Percentiles rank a stretch among this genome's conserved stretches.
Evolutionary conservation across 2,113 vertebrate species (phyloP).

Genomic region (Hippolais icterina): DNA sequence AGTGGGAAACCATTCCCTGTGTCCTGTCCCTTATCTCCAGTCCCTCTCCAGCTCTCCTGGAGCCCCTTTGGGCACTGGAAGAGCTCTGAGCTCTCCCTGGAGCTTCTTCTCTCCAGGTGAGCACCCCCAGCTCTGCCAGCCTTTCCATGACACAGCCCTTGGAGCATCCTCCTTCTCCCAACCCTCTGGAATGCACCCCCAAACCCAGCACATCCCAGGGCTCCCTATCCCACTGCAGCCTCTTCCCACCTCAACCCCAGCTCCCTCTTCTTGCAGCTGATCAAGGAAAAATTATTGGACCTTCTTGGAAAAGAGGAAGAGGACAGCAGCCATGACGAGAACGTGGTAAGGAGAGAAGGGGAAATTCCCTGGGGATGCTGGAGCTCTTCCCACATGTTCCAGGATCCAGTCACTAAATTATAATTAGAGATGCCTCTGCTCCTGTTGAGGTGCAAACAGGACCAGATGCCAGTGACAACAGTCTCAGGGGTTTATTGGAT

Average conservation of each 20-base stretch:
- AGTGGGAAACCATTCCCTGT: not conserved
- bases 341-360: conserved; percentile 81
- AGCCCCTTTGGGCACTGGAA: not conserved
- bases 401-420: not conserved
- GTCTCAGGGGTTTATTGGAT: not conserved
- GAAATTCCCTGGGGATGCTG: not conserved
- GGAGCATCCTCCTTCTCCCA: not conserved
- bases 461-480: not conserved
- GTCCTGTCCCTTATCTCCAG: not conserved
- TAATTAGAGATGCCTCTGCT: not conserved
- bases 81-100: not conserved
- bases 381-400: not conserved
- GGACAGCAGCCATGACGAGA: conserved; percentile 91
- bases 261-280: conserved; percentile 78
- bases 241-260: not conserved
- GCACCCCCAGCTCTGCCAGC: not conserved
- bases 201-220: not conserved
- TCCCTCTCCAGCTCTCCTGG: not conserved
- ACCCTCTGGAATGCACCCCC: not conserved
- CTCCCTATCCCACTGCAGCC: not conserved
- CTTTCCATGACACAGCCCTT: not conserved
- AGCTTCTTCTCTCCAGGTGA: not conserved
- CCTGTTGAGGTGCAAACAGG: fast-evolving
- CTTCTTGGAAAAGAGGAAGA: conserved; percentile 92
- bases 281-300: conserved; percentile 92